phyloP scores from a whole-genome alignment of 2,113 vertebrate species.

The Antennarius striatus region DNA sequence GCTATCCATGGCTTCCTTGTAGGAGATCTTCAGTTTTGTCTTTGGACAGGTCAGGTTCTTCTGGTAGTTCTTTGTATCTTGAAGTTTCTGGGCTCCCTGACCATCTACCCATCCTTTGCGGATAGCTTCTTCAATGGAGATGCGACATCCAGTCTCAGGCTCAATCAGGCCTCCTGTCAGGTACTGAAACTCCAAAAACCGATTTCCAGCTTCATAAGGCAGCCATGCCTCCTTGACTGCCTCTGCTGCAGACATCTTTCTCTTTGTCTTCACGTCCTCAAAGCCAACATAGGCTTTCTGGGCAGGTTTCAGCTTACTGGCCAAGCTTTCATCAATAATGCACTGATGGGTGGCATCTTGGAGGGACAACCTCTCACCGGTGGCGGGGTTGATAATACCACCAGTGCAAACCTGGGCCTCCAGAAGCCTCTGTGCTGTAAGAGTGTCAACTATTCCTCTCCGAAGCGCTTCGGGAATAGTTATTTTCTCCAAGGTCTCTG shows the following conservation, averaged over 20 bases:
- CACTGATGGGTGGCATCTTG: conserved; percentile 88
- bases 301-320: conserved; percentile 88
- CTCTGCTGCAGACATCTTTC: conserved; percentile 92
- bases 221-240: conserved; percentile 96
- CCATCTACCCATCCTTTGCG: conserved; percentile 90
- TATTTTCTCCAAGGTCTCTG: conserved; percentile 95
- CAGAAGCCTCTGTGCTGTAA: conserved; percentile 91
- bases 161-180: conserved; percentile 94
- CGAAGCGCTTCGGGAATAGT: conserved; percentile 88
- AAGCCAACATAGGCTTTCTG: conserved; percentile 94
- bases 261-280: conserved; percentile 92
- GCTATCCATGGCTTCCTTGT: conserved; percentile 93
- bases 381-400: conserved; percentile 91
- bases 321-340: conserved; percentile 92
- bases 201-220: conserved; percentile 94
- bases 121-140: conserved; percentile 90
- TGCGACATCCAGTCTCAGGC: conserved; percentile 82
- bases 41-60: conserved; percentile 97
- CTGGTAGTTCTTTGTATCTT: conserved; percentile 85
- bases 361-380: conserved; percentile 85
- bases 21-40: conserved; percentile 98
- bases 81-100: conserved; percentile 87
- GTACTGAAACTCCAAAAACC: conserved; percentile 96
- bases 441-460: conserved; percentile 91
- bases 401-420: conserved; percentile 96